A percentile compares a stretch with the other conserved stretches of the same genome.
Evolutionary conservation across 2,888 invertebrate genomes (phyloP).

Genomic region (Nebria brevicollis): DNA sequence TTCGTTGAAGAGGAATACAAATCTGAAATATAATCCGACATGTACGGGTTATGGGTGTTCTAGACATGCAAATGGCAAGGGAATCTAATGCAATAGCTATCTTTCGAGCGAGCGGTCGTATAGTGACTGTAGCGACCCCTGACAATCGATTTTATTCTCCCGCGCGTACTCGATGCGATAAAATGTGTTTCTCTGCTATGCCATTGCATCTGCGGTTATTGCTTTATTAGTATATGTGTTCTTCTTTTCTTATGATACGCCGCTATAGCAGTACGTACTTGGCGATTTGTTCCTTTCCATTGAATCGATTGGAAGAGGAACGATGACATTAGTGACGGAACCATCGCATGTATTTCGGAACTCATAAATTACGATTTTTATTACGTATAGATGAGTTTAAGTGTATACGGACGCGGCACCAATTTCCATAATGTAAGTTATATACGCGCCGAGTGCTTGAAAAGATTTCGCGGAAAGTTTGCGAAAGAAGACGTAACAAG

Average conservation of each 20-base stretch:
- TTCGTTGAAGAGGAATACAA: conserved; percentile 29
- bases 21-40: conserved; percentile 37
- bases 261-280: not conserved
- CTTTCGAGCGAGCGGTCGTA: not conserved
- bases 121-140: conserved; percentile 9
- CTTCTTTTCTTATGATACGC: conserved; percentile 38
- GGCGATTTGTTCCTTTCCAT: conserved; percentile 39
- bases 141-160: conserved; percentile 37
- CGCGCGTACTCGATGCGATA: conserved; percentile 11
- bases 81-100: conserved; percentile 44
- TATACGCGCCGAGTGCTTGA: conserved; percentile 23
- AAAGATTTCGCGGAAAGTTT: conserved; percentile 15
- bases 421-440: conserved; percentile 61
- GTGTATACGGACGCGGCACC: conserved; percentile 42
- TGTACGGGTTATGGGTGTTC: conserved; percentile 40
- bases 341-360: conserved; percentile 21
- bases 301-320: conserved; percentile 24
- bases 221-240: conserved; percentile 45
- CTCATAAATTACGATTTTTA: conserved; percentile 45
- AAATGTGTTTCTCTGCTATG: conserved; percentile 34
- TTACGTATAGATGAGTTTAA: conserved; percentile 46
- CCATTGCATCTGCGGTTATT: conserved; percentile 37
- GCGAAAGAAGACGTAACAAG: conserved; percentile 9
- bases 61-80: conserved; percentile 45
- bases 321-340: conserved; percentile 18